A percentile compares a stretch with the other conserved stretches of the same genome.
These are phyloP conservation scores for Neelides folsomi DNA, from an alignment of 2,888 invertebrate genomes.

Conservation along the genomic window DNA sequence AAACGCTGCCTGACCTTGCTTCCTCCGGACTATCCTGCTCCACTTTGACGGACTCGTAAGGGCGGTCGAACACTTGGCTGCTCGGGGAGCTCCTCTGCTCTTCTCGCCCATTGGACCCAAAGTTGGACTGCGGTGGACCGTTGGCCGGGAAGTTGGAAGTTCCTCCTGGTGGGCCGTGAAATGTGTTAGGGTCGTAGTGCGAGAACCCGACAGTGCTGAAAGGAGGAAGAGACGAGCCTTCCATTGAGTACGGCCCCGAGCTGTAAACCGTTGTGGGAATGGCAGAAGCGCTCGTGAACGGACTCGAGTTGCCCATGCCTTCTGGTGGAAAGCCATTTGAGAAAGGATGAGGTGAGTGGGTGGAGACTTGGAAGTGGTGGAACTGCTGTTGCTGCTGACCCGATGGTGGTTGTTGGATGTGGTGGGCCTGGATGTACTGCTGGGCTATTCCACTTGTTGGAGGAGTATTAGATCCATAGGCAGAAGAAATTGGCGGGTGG, in stretches of 20 bases:
- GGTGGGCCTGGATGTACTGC: conserved; percentile 8
- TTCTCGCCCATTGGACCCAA: conserved; percentile 7
- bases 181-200: conserved; percentile 18
- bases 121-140: conserved; percentile 33
- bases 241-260: neutral
- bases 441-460: conserved; percentile 5
- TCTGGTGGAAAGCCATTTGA: conserved; percentile 23
- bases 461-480: neutral
- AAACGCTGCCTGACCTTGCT: conserved; percentile 13
- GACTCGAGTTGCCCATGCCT: conserved; percentile 5
- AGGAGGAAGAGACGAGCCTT: conserved; percentile 15
- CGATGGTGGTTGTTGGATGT: conserved; percentile 37
- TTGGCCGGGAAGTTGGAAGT: conserved; percentile 46
- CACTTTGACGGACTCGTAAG: conserved; percentile 14
- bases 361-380: conserved; percentile 30
- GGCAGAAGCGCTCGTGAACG: conserved; percentile 7
- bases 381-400: conserved; percentile 44
- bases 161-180: conserved; percentile 42
- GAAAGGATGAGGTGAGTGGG: conserved; percentile 19
- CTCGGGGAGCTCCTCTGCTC: conserved; percentile 6
- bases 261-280: conserved; percentile 17
- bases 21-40: conserved; percentile 16
- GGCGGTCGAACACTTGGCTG: conserved; percentile 3
- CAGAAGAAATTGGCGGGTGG: conserved; percentile 12
- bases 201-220: conserved; percentile 24